These are phyloP conservation scores for Todus mexicanus DNA, from an alignment of 2,797 vertebrate species.

Conservation along the genomic window DNA sequence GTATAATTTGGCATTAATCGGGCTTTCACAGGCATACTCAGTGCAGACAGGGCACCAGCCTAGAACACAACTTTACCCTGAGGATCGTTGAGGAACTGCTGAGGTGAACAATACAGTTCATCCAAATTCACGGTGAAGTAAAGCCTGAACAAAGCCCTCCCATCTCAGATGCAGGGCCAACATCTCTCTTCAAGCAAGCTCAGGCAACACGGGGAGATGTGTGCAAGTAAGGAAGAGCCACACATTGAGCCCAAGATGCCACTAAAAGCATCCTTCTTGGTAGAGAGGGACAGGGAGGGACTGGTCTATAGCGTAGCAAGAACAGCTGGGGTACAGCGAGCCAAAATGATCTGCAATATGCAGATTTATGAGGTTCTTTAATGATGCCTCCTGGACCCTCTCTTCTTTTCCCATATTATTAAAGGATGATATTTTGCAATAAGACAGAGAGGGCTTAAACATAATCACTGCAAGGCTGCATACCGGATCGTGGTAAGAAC, in stretches of 20 bases:
- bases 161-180: background rate
- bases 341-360: background rate
- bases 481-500: background rate
- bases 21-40: constrained; percentile 54
- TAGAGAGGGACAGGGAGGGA: background rate
- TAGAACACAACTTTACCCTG: constrained; percentile 26
- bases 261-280: background rate
- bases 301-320: background rate
- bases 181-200: background rate
- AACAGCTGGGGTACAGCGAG: fast-evolving
- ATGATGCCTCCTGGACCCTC: background rate
- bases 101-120: constrained; percentile 26
- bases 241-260: background rate
- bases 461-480: background rate
- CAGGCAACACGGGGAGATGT: background rate
- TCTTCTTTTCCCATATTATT: background rate
- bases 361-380: background rate
- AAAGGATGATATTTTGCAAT: background rate
- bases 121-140: constrained; percentile 33
- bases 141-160: background rate
- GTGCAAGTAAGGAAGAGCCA: background rate
- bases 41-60: constrained; percentile 59
- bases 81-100: constrained; percentile 39
- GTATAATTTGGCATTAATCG: constrained; percentile 58
- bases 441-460: background rate